phyloP scores from a whole-genome alignment of 2,888 invertebrate species.

The Brassicogethes aeneus region DNA sequence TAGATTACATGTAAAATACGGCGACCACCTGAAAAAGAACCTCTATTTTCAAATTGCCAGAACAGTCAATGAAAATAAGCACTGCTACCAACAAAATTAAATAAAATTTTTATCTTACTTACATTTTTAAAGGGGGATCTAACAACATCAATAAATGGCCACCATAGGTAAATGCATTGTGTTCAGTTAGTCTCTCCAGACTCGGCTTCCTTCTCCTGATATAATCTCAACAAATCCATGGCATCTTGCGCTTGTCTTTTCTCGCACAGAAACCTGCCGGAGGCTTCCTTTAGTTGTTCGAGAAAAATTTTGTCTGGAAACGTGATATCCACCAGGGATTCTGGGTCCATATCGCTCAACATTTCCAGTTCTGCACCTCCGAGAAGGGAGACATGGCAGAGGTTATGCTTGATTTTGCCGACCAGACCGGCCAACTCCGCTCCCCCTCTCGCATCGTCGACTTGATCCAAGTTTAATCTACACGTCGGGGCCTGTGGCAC shows the following conservation, averaged over 20 bases:
- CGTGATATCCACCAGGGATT: slow-evolving; percentile 73
- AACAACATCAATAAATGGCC: slow-evolving; percentile 11
- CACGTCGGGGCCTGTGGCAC: slow-evolving; percentile 53
- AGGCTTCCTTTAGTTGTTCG: slow-evolving; percentile 75
- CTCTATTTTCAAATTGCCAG: not conserved
- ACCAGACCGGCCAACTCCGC: slow-evolving; percentile 63
- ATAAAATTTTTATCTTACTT: too few relatives aligned
- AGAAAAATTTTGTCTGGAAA: slow-evolving; percentile 64
- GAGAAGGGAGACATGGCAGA: slow-evolving; percentile 75
- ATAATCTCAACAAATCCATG: slow-evolving; percentile 72
- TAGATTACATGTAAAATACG: slow-evolving; percentile 13
- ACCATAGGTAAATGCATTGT: slow-evolving; percentile 1
- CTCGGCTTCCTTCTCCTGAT: slow-evolving; percentile 42
- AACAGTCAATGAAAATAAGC: slow-evolving; percentile 2
- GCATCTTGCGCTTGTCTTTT: slow-evolving; percentile 83
- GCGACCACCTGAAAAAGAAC: slow-evolving; percentile 19
- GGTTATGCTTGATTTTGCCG: slow-evolving; percentile 69
- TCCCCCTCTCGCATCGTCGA: slow-evolving; percentile 37
- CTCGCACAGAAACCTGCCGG: slow-evolving; percentile 61
- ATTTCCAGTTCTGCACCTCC: slow-evolving; percentile 78
- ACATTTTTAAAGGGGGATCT: slow-evolving; percentile 9
- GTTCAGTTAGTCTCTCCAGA: slow-evolving; percentile 19
- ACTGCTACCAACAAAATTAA: too few relatives aligned
- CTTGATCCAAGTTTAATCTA: slow-evolving; percentile 48
- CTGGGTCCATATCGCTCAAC: slow-evolving; percentile 83